Percentiles rank a stretch among this genome's conserved stretches.
Evolutionary conservation across 2,888 invertebrate species (phyloP).

Genomic region (Phengaris alcon): DNA sequence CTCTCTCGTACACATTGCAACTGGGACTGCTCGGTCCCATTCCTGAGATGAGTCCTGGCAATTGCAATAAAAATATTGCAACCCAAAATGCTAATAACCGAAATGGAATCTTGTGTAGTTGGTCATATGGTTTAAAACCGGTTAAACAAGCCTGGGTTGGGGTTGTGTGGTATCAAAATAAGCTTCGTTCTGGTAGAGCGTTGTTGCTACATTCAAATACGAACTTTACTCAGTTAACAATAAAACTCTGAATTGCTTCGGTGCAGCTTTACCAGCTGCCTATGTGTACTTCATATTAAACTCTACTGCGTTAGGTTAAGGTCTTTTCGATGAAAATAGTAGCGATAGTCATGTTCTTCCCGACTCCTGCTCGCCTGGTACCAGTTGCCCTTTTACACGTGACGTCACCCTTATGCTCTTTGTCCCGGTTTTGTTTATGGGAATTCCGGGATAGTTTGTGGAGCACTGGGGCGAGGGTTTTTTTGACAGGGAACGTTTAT

Average conservation of each 20-base stretch:
- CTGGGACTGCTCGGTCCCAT: constrained; percentile 29
- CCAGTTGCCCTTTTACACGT: constrained; percentile 64
- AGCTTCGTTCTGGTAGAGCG: not conserved
- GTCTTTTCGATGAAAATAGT: not conserved
- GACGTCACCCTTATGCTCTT: constrained; percentile 54
- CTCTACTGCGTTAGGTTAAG: not conserved
- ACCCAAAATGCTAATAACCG: constrained; percentile 26
- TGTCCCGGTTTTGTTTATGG: constrained; percentile 36
- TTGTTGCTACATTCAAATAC: not conserved
- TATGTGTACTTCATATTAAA: constrained; percentile 28
- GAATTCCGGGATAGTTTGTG: not conserved
- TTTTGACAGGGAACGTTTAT: not conserved
- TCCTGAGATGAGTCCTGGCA: constrained; percentile 32
- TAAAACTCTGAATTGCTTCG: not conserved
- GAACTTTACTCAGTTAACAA: not conserved
- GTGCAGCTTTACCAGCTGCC: constrained; percentile 29
- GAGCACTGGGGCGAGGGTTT: constrained; percentile 7
- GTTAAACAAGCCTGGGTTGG: not conserved
- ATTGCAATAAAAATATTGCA: constrained; percentile 33
- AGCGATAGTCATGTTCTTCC: constrained; percentile 40
- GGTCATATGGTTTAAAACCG: not conserved
- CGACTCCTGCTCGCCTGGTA: constrained; percentile 56
- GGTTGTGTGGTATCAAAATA: constrained; percentile 21
- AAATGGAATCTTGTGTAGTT: constrained; percentile 18
- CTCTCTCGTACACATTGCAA: not conserved